Evolutionary conservation across 1,140 invertebrate species (phyloP).

Genomic region (Nomia melanderi): DNA sequence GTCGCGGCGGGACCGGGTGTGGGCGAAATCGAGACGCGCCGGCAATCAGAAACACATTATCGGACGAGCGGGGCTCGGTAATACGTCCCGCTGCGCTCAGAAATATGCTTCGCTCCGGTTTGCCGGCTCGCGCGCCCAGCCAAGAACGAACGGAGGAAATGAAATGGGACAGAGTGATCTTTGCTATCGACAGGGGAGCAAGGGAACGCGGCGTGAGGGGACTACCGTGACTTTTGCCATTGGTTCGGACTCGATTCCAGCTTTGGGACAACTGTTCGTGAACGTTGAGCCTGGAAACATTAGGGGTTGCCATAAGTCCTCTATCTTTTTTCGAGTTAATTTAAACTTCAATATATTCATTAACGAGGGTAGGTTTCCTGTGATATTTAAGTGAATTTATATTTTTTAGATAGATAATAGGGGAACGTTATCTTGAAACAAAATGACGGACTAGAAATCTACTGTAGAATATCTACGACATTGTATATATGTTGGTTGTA

Average conservation of each 20-base stretch:
- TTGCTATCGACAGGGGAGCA: slow-evolving; percentile 20
- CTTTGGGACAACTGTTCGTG: too few relatives aligned
- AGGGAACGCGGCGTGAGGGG: not conserved
- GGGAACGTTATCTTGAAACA: too few relatives aligned
- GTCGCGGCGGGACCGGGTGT: slow-evolving; percentile 21
- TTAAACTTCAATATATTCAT: too few relatives aligned
- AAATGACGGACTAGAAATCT: too few relatives aligned
- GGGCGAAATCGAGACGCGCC: slow-evolving; percentile 69
- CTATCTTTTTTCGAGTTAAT: too few relatives aligned
- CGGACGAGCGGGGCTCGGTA: slow-evolving; percentile 69
- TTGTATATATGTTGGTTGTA: too few relatives aligned
- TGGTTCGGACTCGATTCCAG: not conserved
- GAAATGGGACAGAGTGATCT: slow-evolving; percentile 48
- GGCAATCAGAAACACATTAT: slow-evolving; percentile 79
- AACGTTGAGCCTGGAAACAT: too few relatives aligned
- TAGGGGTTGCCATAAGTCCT: too few relatives aligned
- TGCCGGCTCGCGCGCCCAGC: slow-evolving; percentile 24
- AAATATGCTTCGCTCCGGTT: slow-evolving; percentile 63
- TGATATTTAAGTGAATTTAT: too few relatives aligned
- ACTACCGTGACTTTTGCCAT: not conserved
- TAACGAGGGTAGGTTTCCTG: too few relatives aligned
- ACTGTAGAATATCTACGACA: too few relatives aligned
- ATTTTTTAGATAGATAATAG: too few relatives aligned
- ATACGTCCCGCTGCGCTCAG: slow-evolving; percentile 73
- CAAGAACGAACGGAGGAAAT: slow-evolving; percentile 26